Percentiles rank a stretch among this genome's conserved stretches.
Evolutionary conservation across 1,140 invertebrate species (phyloP).

Genomic region (Procambarus virginalis): DNA sequence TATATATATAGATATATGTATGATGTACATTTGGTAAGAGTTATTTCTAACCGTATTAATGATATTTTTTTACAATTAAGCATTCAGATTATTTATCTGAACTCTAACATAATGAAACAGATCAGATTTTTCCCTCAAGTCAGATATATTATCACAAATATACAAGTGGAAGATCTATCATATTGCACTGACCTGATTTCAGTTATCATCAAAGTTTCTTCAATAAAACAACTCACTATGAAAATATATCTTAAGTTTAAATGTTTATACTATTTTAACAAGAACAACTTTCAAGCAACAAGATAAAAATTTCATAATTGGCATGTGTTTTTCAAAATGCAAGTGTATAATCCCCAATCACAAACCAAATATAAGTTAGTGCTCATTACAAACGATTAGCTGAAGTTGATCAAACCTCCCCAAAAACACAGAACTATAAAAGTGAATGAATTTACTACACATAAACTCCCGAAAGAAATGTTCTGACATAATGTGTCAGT

Average conservation of each 20-base stretch:
- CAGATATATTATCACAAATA: neutral
- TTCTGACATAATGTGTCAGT: neutral
- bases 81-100: neutral
- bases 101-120: neutral
- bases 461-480: neutral
- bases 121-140: neutral
- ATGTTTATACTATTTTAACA: neutral
- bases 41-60: neutral
- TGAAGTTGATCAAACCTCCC: neutral
- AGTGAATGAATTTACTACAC: neutral
- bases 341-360: neutral
- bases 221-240: neutral
- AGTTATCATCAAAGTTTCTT: neutral
- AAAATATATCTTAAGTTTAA: constrained; percentile 9
- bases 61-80: neutral
- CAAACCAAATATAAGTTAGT: neutral
- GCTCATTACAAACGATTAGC: neutral
- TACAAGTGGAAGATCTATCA: neutral
- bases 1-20: constrained; percentile 27
- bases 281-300: constrained; percentile 1
- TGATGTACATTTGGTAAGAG: neutral
- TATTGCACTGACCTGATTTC: neutral
- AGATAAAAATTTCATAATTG: neutral
- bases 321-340: neutral
- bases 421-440: neutral